phyloP scores from a whole-genome alignment of 2,113 vertebrate species.

The Eurystomus gularis region DNA sequence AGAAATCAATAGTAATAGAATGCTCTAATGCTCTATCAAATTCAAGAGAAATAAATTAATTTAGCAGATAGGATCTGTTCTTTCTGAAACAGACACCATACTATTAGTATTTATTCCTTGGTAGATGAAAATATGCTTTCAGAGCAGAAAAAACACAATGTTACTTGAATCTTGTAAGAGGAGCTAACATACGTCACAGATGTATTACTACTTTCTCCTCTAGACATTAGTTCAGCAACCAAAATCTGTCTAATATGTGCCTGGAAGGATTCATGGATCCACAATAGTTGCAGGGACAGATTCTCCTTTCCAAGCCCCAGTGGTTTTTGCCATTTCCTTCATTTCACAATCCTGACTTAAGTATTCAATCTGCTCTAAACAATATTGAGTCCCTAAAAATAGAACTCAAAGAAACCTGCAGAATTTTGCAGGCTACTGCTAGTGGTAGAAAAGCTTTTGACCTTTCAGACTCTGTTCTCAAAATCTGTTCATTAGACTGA shows the following conservation, averaged over 20 bases:
- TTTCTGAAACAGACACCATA: not conserved
- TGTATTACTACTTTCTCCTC: not conserved
- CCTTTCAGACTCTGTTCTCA: not conserved
- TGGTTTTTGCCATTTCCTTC: not conserved
- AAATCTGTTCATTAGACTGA: not conserved
- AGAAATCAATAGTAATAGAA: slow-evolving; percentile 18
- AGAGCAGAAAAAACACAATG: not conserved
- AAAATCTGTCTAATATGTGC: not conserved
- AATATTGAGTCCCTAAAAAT: not conserved
- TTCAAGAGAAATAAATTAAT: slow-evolving; percentile 7
- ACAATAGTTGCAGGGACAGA: not conserved
- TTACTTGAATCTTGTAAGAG: not conserved
- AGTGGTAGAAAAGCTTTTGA: not conserved
- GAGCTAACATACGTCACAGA: not conserved
- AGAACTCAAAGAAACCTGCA: not conserved
- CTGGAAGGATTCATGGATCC: not conserved
- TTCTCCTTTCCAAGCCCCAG: not conserved
- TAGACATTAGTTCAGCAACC: not conserved
- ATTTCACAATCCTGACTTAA: not conserved
- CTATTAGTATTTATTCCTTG: not conserved
- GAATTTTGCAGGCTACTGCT: not conserved
- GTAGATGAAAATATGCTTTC: not conserved
- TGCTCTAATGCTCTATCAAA: not conserved
- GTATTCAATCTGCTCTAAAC: not conserved
- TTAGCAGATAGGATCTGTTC: not conserved